phyloP scores from a whole-genome alignment of 2,113 vertebrate genomes.

The Ciconia stormi region DNA sequence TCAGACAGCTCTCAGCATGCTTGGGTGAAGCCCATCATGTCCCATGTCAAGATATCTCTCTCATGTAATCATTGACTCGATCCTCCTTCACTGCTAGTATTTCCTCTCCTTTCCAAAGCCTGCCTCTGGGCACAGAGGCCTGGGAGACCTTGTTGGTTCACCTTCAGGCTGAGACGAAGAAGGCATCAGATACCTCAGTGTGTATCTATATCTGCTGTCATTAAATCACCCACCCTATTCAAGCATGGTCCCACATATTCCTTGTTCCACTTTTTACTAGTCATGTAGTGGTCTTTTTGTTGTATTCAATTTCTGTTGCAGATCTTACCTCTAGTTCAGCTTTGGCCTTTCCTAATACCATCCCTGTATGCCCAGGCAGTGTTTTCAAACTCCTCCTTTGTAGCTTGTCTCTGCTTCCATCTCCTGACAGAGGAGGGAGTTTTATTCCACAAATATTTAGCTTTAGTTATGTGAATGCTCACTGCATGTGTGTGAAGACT shows the following conservation, averaged over 20 bases:
- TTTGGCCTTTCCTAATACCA: background rate
- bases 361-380: background rate
- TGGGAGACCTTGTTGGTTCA: background rate
- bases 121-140: background rate
- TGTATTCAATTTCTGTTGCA: background rate
- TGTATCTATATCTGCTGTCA: background rate
- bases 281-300: background rate
- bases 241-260: background rate
- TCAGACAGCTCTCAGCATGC: background rate
- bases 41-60: rapidly evolving
- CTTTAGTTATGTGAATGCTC: background rate
- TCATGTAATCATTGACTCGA: background rate
- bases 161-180: background rate
- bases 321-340: background rate
- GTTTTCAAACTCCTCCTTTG: background rate
- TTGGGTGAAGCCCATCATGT: background rate
- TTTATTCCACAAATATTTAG: background rate
- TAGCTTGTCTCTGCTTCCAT: constrained; percentile 26
- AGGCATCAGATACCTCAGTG: background rate
- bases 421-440: constrained; percentile 30
- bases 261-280: background rate
- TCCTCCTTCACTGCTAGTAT: background rate
- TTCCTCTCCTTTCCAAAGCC: background rate
- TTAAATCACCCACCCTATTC: background rate
- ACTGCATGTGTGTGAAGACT: background rate